phyloP scores from a whole-genome alignment of 2,888 invertebrate species.

The Athalia rosae region DNA sequence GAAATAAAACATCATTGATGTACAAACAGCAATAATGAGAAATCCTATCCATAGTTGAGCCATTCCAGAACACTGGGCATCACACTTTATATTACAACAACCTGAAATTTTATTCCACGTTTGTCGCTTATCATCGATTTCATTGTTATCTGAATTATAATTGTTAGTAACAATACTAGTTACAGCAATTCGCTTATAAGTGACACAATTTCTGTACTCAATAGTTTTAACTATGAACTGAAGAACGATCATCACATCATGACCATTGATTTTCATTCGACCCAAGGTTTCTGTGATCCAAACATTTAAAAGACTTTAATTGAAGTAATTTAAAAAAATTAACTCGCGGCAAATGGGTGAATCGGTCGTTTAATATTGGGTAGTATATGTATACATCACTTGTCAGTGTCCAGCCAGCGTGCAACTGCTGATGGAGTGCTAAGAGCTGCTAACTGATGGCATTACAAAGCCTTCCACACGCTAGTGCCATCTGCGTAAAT shows the following conservation, averaged over 20 bases:
- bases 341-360: conserved; percentile 11
- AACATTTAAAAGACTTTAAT: neutral
- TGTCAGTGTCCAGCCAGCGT: neutral
- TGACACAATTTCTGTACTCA: neutral
- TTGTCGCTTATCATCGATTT: no score
- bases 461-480: neutral
- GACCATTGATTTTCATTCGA: neutral
- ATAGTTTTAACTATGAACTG: neutral
- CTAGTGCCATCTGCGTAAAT: neutral
- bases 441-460: neutral
- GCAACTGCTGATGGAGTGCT: neutral
- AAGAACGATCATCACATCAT: neutral
- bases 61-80: conserved; percentile 65
- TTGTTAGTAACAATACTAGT: neutral
- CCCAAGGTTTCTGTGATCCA: neutral
- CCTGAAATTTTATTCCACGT: neutral
- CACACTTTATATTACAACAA: conserved; percentile 51
- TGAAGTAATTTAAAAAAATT: conserved; percentile 32
- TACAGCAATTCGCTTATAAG: neutral
- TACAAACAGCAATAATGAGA: conserved; percentile 60
- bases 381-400: neutral
- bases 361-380: conserved; percentile 4
- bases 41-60: conserved; percentile 69
- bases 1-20: conserved; percentile 61
- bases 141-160: neutral